Conservation (phyloP, 2,797 vertebrate genomes). For the Dendrocincla tyrannina region DNA sequence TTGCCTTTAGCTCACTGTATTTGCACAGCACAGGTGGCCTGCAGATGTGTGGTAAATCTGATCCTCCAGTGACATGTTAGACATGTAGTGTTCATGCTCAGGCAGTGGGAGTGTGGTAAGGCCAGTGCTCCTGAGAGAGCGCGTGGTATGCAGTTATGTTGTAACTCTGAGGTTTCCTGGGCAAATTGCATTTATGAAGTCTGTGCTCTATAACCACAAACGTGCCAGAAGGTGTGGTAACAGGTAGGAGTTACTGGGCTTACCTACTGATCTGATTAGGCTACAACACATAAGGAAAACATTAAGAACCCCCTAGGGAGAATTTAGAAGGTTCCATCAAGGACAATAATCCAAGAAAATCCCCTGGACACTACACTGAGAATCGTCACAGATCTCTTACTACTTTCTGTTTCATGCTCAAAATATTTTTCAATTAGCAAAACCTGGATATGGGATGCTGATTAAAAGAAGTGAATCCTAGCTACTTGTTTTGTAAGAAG, state of each 20-base stretch:
- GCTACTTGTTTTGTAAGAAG: not conserved
- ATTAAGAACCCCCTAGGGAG: not conserved
- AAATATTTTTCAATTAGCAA: not conserved
- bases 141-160: not conserved
- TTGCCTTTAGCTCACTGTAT: not conserved
- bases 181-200: not conserved
- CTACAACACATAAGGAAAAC: not conserved
- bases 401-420: not conserved
- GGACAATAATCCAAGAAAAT: not conserved
- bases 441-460: not conserved
- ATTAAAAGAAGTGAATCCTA: not conserved
- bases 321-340: not conserved
- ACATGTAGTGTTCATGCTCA: not conserved
- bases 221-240: not conserved
- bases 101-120: fast-evolving
- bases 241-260: not conserved
- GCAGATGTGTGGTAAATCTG: constrained; percentile 44
- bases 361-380: not conserved
- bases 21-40: constrained; percentile 29
- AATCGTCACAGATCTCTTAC: not conserved
- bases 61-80: not conserved
- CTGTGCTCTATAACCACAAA: not conserved
- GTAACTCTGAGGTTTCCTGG: not conserved
- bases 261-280: not conserved
- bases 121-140: not conserved